phyloP scores from a whole-genome alignment of 2,888 invertebrate species.

The Drosophila anomalata region DNA sequence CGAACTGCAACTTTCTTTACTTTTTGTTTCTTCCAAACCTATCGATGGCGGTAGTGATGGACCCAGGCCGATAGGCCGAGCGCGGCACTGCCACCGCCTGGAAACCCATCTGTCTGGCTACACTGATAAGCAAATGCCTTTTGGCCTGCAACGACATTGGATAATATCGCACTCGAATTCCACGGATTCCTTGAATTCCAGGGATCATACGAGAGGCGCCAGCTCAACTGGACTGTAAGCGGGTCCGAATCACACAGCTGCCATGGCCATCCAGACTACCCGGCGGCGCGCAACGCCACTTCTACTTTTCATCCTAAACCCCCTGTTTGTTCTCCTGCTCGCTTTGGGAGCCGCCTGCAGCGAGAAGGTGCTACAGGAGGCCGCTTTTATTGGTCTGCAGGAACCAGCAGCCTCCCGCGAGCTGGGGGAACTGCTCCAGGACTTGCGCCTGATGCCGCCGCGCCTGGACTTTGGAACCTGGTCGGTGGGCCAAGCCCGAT shows the following conservation, averaged over 20 bases:
- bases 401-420: slow-evolving; percentile 58
- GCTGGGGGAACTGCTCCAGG: slow-evolving; percentile 73
- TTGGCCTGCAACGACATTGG: slow-evolving; percentile 68
- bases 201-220: slow-evolving; percentile 13
- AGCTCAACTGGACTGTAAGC: slow-evolving; percentile 22
- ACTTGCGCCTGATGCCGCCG: slow-evolving; percentile 84
- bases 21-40: slow-evolving; percentile 19
- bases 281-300: slow-evolving; percentile 39
- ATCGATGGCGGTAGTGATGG: slow-evolving; percentile 1
- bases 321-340: slow-evolving; percentile 9
- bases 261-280: slow-evolving; percentile 49
- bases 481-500: slow-evolving; percentile 94
- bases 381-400: slow-evolving; percentile 49
- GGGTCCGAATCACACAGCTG: slow-evolving; percentile 3
- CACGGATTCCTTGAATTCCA: slow-evolving; percentile 8
- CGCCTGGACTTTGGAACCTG: slow-evolving; percentile 86
- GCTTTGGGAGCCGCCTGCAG: slow-evolving; percentile 31
- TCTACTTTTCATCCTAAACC: slow-evolving; percentile 33
- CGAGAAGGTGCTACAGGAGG: slow-evolving; percentile 62
- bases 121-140: slow-evolving; percentile 48
- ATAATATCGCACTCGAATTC: slow-evolving; percentile 50
- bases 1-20: slow-evolving; percentile 69
- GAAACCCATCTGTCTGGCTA: slow-evolving; percentile 14
- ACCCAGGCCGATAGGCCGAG: neutral
- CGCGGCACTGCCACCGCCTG: slow-evolving; percentile 1